phyloP scores from a whole-genome alignment of 2,113 vertebrate genomes.

The Albula goreensis region DNA sequence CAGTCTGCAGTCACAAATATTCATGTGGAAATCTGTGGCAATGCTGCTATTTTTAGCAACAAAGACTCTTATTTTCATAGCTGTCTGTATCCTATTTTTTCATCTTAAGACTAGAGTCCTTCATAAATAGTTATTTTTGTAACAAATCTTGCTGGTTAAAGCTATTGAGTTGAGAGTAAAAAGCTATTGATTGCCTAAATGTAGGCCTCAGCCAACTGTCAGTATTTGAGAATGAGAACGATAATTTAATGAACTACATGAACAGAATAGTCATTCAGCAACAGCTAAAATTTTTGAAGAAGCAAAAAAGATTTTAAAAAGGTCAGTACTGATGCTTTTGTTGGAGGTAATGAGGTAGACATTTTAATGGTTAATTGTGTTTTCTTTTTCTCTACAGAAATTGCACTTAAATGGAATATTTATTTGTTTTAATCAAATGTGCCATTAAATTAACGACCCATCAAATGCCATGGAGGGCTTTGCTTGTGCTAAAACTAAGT shows the following conservation, averaged over 20 bases:
- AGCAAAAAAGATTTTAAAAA: background rate
- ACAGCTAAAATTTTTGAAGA: background rate
- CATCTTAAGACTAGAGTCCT: background rate
- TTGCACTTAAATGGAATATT: background rate
- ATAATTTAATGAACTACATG: background rate
- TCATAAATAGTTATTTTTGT: background rate
- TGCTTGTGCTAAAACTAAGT: background rate
- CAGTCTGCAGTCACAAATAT: background rate
- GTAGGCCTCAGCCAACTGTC: background rate
- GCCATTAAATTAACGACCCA: background rate
- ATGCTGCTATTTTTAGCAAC: conserved; percentile 9
- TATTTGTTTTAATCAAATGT: background rate
- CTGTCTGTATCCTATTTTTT: background rate
- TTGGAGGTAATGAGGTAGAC: background rate
- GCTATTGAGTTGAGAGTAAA: background rate
- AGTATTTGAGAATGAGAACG: background rate
- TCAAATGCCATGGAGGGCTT: background rate
- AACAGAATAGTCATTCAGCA: background rate
- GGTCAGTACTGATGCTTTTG: background rate
- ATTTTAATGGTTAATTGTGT: background rate
- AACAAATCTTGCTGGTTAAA: background rate
- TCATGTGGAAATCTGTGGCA: background rate
- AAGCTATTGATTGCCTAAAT: background rate
- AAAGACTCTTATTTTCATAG: background rate
- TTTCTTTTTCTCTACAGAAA: background rate